phyloP scores from a whole-genome alignment of 2,113 vertebrate genomes.

The Picathartes gymnocephalus region DNA sequence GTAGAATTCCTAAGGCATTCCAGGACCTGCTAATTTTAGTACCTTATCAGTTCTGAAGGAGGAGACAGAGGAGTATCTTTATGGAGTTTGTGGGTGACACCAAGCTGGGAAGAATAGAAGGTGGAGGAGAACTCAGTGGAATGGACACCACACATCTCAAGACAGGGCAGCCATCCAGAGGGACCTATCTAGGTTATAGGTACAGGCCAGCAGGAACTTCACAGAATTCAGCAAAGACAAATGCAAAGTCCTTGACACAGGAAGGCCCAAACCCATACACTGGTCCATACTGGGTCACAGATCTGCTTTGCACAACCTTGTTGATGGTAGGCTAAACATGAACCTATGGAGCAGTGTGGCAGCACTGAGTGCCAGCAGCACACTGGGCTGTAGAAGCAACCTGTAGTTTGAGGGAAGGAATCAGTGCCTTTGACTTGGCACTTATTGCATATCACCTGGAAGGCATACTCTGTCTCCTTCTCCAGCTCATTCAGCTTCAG shows the following conservation, averaged over 20 bases:
- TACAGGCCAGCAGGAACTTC: fast-evolving
- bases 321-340: fast-evolving
- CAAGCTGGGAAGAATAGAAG: background rate
- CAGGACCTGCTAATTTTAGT: background rate
- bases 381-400: background rate
- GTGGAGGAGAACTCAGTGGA: background rate
- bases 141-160: background rate
- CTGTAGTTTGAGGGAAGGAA: background rate
- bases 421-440: background rate
- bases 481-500: background rate
- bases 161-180: background rate
- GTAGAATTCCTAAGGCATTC: background rate
- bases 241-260: background rate
- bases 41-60: background rate
- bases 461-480: background rate
- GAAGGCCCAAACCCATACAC: background rate
- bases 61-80: background rate
- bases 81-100: background rate
- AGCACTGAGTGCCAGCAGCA: background rate
- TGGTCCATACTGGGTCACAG: background rate
- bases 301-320: fast-evolving
- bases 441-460: background rate
- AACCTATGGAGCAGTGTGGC: background rate
- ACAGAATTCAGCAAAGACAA: background rate
- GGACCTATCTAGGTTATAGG: background rate